These are phyloP conservation scores for Trichopria drosophilae DNA, from an alignment of 2,888 invertebrate genomes.

Conservation along the genomic window DNA sequence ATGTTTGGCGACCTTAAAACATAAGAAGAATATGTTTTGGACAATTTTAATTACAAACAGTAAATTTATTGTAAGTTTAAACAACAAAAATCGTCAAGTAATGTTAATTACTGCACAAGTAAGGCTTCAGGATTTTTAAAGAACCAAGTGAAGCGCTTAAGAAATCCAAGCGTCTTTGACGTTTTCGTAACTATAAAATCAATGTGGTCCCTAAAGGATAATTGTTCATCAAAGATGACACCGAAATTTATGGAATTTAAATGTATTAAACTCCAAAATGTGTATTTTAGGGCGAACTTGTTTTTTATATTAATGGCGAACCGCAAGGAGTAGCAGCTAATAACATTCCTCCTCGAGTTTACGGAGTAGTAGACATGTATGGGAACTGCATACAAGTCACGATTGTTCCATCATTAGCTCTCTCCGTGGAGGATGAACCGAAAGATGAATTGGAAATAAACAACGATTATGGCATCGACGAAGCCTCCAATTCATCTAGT, in stretches of 20 bases:
- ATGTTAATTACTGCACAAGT: too few species aligned
- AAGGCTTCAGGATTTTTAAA: too few species aligned
- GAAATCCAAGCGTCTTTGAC: too few species aligned
- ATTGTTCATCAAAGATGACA: slow-evolving; percentile 15
- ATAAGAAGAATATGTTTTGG: too few species aligned
- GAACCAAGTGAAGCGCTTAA: too few species aligned
- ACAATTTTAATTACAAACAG: too few species aligned
- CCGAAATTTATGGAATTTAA: background rate
- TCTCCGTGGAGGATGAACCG: slow-evolving; percentile 34
- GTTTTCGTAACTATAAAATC: background rate
- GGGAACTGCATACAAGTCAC: slow-evolving; percentile 83
- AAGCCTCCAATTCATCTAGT: slow-evolving; percentile 49
- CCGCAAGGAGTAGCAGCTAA: slow-evolving; percentile 85
- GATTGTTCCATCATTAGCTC: slow-evolving; percentile 57
- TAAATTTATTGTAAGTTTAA: too few species aligned
- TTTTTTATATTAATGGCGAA: slow-evolving; percentile 86
- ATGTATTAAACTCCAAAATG: background rate
- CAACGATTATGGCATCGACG: slow-evolving; percentile 49
- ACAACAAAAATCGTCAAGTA: too few species aligned
- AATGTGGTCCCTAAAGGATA: slow-evolving; percentile 3
- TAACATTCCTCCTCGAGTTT: slow-evolving; percentile 74
- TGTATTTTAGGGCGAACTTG: slow-evolving; percentile 70
- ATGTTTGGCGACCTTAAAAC: too few species aligned
- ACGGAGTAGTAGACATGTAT: slow-evolving; percentile 79
- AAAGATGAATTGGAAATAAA: slow-evolving; percentile 50